Evolutionary conservation across 2,888 invertebrate genomes (phyloP).

Genomic region (Acleris sparsana): DNA sequence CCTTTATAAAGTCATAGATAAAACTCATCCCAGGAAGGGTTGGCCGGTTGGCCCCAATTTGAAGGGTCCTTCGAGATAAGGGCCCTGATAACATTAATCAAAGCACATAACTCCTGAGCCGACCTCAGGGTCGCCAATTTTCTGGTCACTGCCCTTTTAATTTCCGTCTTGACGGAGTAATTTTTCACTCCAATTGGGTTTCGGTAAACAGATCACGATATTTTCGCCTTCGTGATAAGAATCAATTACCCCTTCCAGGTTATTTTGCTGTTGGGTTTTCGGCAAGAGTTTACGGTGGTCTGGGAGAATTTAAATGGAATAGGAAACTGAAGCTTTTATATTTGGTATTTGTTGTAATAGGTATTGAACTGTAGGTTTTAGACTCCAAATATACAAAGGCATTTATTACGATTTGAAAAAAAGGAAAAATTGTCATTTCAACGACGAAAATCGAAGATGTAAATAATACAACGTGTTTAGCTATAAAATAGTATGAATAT

Average conservation of each 20-base stretch:
- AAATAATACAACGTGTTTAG: too few relatives aligned
- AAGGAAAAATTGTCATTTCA: too few relatives aligned
- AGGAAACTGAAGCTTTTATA: too few relatives aligned
- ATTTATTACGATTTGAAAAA: too few relatives aligned
- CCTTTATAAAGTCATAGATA: slow-evolving; percentile 31
- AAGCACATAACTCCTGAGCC: slow-evolving; percentile 61
- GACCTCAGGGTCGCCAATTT: slow-evolving; percentile 72
- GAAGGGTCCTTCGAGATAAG: slow-evolving; percentile 67
- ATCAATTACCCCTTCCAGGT: slow-evolving; percentile 5
- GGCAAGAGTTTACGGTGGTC: neutral
- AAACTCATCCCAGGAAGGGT: slow-evolving; percentile 45
- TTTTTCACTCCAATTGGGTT: slow-evolving; percentile 71
- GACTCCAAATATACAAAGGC: too few relatives aligned
- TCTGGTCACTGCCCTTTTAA: slow-evolving; percentile 77
- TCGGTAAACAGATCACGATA: slow-evolving; percentile 53
- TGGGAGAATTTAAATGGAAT: too few relatives aligned
- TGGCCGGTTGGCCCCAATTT: slow-evolving; percentile 62
- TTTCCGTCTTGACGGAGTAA: slow-evolving; percentile 68
- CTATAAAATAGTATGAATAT: too few relatives aligned
- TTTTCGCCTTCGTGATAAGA: slow-evolving; percentile 18
- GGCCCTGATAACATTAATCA: slow-evolving; percentile 80
- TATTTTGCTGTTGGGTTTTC: slow-evolving; percentile 1
- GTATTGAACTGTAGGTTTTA: too few relatives aligned
- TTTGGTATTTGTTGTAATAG: too few relatives aligned
- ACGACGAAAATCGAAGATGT: too few relatives aligned